Conservation (phyloP, 2,888 invertebrate species). For the Thera obeliscata region DNA sequence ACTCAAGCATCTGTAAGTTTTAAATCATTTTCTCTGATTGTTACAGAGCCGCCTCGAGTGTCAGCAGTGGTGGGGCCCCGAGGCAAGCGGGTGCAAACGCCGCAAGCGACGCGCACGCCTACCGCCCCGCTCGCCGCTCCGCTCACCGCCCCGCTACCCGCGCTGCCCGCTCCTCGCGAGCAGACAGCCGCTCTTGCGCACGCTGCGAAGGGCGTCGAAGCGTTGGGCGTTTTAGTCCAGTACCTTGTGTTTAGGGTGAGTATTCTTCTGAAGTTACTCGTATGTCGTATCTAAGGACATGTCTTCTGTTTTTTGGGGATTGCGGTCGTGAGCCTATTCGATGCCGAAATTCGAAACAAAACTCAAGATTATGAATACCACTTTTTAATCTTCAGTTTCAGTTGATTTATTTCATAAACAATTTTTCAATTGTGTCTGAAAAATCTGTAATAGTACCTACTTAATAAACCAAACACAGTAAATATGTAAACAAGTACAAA, state of each 20-base stretch:
- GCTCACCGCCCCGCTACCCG: conserved; percentile 44
- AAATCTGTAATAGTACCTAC: too few relatives aligned
- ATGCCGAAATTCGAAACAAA: too few relatives aligned
- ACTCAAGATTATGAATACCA: too few relatives aligned
- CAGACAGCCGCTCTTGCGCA: conserved; percentile 76
- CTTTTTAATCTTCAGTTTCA: too few relatives aligned
- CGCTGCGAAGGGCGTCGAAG: conserved; percentile 89
- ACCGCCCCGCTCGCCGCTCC: conserved; percentile 51
- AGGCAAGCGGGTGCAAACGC: conserved; percentile 75
- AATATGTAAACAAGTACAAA: too few relatives aligned
- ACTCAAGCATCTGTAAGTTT: background rate
- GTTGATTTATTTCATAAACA: too few relatives aligned
- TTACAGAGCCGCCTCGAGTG: conserved; percentile 75
- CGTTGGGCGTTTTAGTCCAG: conserved; percentile 92
- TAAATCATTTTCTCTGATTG: conserved; percentile 29
- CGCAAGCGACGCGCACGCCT: conserved; percentile 65
- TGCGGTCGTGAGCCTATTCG: too few relatives aligned
- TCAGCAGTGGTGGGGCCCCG: conserved; percentile 73
- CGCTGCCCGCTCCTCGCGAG: conserved; percentile 54
- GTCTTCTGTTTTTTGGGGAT: too few relatives aligned
- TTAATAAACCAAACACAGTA: too few relatives aligned
- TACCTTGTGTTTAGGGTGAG: conserved; percentile 92
- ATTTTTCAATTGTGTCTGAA: too few relatives aligned
- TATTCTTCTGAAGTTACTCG: conserved; percentile 37
- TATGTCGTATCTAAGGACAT: too few relatives aligned